Conservation (phyloP, 2,888 invertebrate genomes). For the Thereva unica region DNA sequence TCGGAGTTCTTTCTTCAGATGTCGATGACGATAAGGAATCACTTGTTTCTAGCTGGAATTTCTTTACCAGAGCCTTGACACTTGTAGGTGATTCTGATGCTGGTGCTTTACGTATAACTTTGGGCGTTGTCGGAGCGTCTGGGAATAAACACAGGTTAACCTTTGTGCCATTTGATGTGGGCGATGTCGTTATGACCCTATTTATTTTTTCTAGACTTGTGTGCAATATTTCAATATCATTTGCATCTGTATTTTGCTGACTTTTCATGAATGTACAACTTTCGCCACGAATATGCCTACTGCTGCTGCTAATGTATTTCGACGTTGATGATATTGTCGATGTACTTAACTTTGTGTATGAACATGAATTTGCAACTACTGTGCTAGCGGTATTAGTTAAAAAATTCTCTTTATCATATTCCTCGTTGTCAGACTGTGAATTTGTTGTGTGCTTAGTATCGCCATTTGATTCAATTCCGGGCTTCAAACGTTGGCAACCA, state of each 20-base stretch:
- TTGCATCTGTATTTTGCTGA: conserved; percentile 3
- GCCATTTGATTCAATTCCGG: conserved; percentile 23
- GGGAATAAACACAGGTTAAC: conserved; percentile 60
- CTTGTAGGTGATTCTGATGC: conserved; percentile 61
- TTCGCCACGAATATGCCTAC: conserved; percentile 4
- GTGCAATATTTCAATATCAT: conserved; percentile 27
- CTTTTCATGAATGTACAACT: conserved; percentile 21
- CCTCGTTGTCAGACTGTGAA: conserved; percentile 31
- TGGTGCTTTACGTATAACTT: conserved; percentile 67
- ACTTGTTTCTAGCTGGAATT: conserved; percentile 55
- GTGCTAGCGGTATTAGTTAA: conserved; percentile 42
- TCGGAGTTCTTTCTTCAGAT: conserved; percentile 35
- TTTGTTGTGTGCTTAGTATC: conserved; percentile 20
- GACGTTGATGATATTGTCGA: neutral
- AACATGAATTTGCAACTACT: conserved; percentile 13
- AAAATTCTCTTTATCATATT: conserved; percentile 45
- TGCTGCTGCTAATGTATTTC: conserved; percentile 8
- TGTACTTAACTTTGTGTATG: conserved; percentile 8
- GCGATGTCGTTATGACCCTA: conserved; percentile 30
- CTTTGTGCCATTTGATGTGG: conserved; percentile 39
- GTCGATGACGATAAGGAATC: conserved; percentile 32
- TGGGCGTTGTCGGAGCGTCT: conserved; percentile 69
- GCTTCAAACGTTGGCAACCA: conserved; percentile 24
- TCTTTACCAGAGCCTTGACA: conserved; percentile 57
- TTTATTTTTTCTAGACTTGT: conserved; percentile 21